Percentiles rank a stretch among this genome's conserved stretches.
Evolutionary conservation across 2,113 vertebrate species (phyloP).

Genomic region (Lophius piscatorius): DNA sequence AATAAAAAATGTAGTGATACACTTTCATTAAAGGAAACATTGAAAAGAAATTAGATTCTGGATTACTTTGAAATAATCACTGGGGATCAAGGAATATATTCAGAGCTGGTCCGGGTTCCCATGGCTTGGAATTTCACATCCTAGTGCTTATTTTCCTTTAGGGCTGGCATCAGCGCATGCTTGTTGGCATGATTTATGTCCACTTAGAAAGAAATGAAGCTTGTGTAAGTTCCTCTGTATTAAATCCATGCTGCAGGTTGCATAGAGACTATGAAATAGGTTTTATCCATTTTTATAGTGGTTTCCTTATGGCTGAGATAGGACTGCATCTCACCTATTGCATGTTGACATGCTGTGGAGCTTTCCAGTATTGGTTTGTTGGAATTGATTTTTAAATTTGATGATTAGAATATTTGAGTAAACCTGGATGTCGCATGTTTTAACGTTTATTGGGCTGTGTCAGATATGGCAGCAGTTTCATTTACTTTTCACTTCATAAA

Average conservation of each 20-base stretch:
- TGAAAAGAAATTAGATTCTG: constrained; percentile 49
- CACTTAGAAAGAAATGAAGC: constrained; percentile 37
- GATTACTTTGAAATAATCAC: constrained; percentile 63
- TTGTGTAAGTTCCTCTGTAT: constrained; percentile 1
- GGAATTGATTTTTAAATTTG: too few relatives aligned
- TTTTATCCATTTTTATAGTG: background rate
- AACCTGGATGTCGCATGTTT: constrained; percentile 16
- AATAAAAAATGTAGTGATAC: constrained; percentile 27
- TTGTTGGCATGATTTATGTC: constrained; percentile 41
- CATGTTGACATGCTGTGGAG: background rate
- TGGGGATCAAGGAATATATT: constrained; percentile 61
- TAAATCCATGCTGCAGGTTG: background rate
- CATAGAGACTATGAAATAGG: constrained; percentile 14
- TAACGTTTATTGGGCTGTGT: constrained; percentile 5
- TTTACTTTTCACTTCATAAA: constrained; percentile 50
- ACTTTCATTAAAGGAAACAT: constrained; percentile 24
- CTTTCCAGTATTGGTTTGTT: too few relatives aligned
- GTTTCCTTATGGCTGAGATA: background rate
- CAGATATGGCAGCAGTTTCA: constrained; percentile 34
- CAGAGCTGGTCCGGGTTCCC: constrained; percentile 60
- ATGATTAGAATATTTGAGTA: too few relatives aligned
- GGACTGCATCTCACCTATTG: background rate
- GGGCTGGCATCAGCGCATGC: constrained; percentile 34
- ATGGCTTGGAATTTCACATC: constrained; percentile 78
- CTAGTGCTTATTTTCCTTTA: constrained; percentile 67